Evolutionary conservation across 30 jellyfish, hydroid and myxozoan species (phyloP).

Genomic region (Clytia hemisphaerica): DNA sequence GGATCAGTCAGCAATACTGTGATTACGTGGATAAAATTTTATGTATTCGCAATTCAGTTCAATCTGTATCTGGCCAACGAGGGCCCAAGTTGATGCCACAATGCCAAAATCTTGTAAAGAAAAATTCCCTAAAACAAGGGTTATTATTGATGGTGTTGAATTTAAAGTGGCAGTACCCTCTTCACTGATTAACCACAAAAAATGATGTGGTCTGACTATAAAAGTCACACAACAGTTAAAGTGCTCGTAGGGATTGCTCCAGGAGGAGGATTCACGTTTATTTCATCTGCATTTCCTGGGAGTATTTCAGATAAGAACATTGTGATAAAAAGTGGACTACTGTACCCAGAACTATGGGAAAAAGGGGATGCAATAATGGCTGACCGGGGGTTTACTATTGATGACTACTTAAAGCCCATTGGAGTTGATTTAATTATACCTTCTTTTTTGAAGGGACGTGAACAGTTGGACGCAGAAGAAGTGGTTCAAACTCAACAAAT

Average conservation of each 20-base stretch:
- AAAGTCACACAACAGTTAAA: too few species aligned
- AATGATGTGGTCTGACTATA: too few species aligned
- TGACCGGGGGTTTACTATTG: conserved; percentile 17
- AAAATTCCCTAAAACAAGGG: background rate
- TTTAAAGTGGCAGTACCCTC: conserved; percentile 5
- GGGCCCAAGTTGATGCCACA: background rate
- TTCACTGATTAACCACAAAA: too few species aligned
- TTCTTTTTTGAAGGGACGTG: conserved; percentile 9
- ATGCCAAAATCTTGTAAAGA: background rate
- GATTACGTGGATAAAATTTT: background rate
- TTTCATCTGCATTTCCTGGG: conserved; percentile 36
- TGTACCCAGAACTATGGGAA: conserved; percentile 9
- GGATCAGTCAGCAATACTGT: background rate
- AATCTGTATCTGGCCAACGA: background rate
- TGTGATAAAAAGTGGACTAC: conserved; percentile 20
- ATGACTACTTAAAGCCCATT: conserved; percentile 4
- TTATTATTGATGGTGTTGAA: background rate
- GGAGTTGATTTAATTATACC: conserved; percentile 9
- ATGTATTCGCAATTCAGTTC: background rate
- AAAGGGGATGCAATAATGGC: conserved; percentile 31
- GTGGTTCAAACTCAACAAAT: conserved; percentile 9
- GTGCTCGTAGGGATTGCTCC: conserved; percentile 47
- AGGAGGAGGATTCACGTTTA: conserved; percentile 36
- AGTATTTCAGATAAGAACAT: conserved; percentile 13
- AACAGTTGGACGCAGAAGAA: conserved; percentile 6